Evolutionary conservation across 1,140 invertebrate genomes (phyloP).

Genomic region (Plectus sambesii): DNA sequence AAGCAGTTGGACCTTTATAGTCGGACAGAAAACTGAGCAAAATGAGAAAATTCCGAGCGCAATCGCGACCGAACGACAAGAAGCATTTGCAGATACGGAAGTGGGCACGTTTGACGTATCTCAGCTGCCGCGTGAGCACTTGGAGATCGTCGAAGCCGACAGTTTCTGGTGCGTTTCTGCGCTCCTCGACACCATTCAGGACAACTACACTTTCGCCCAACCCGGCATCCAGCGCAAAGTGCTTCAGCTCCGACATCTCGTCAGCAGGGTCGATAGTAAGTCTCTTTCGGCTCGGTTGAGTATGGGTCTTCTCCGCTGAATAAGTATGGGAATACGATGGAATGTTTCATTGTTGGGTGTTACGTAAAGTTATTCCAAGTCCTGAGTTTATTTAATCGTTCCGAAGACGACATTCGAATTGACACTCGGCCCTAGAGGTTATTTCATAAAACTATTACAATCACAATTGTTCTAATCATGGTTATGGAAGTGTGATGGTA

Average conservation of each 20-base stretch:
- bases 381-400: too few relatives aligned
- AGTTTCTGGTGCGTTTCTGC: constrained; percentile 98
- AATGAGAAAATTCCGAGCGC: too few relatives aligned
- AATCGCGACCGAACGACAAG: too few relatives aligned
- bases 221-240: constrained; percentile 95
- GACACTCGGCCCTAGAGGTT: too few relatives aligned
- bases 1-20: too few relatives aligned
- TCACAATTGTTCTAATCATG: too few relatives aligned
- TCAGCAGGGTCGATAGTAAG: constrained; percentile 81
- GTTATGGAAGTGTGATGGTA: too few relatives aligned
- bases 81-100: constrained; percentile 59
- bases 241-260: constrained; percentile 73
- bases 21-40: too few relatives aligned
- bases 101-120: constrained; percentile 77
- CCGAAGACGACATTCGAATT: too few relatives aligned
- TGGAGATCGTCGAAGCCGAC: constrained; percentile 86
- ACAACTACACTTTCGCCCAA: constrained; percentile 99
- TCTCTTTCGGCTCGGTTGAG: constrained; percentile 10
- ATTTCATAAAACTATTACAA: too few relatives aligned
- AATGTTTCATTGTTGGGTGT: constrained; percentile 8
- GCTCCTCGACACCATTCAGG: constrained; percentile 94
- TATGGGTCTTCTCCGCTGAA: background rate
- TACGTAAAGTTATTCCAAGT: too few relatives aligned
- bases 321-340: too few relatives aligned
- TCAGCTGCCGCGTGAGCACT: constrained; percentile 61